Base-by-base conservation (phyloP, 2,113 vertebrate genomes). In the Brachionichthys hirsutus region DNA sequence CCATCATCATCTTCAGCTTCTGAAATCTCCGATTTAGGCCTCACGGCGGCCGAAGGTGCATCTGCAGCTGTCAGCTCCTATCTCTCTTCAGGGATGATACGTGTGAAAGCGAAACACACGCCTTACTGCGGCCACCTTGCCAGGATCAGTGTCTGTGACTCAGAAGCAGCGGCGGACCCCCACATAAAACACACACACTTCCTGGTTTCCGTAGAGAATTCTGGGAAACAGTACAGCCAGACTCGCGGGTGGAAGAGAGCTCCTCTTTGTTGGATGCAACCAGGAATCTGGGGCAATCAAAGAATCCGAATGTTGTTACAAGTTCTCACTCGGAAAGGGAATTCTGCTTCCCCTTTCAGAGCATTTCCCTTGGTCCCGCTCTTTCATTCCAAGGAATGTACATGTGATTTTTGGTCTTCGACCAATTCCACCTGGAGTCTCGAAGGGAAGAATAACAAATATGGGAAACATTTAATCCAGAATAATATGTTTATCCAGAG, bases 391-490 rank as follows among this genome's bases (percentile, higher is more conserved):
- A 77, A 85, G 79, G 78, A 85, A 84, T 77, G 73, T 59, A 55
- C 59, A 52, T 87, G 57, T 80, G 84, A 88, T 85, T 89, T 88
- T 88, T 89, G 80, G 87, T 85, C 75, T 84, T n/a, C 17, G 73
- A 85, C 85, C 85, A 89, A 86, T 87, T 85, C 89, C 89, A 89
- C 89, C 86, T 88, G 90, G 89, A 87, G 82, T 83, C 81, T 85
- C 70, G 53, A 80, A 86, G 81, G 81, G 77, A 86, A 90, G 85
- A 87, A 91, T 73, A 92, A 92, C 86, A 92, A 91, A 90, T 88
- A 88, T 71, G 85, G 87, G 87, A 91, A 90, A 89, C 85, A 90
- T 92, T 91, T 87, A 87, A 91, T 92, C 85, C 83, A 88, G 86
- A 86, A 88, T 87, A 88, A 90, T 86, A 84, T 90, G 89, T 91